Evolutionary conservation across 2,888 invertebrate genomes (phyloP).

Genomic region (Gortyna flavago): DNA sequence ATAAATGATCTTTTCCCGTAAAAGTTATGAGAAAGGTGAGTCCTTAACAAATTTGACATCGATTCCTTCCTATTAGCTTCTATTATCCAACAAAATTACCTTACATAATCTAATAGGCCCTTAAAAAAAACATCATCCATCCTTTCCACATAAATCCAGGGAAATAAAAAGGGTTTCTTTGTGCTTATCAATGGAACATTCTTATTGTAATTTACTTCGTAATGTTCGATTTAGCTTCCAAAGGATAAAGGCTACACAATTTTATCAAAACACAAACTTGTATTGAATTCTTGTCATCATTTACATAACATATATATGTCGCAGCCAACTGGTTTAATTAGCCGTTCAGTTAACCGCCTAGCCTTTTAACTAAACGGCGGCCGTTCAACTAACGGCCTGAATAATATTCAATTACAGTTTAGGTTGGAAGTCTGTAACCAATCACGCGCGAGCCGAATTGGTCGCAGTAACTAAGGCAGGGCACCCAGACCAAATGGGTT

Average conservation of each 20-base stretch:
- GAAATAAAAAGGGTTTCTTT: not conserved
- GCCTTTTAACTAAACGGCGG: too few relatives aligned
- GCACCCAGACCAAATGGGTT: too few relatives aligned
- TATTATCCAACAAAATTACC: not conserved
- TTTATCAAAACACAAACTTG: not conserved
- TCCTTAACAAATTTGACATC: not conserved
- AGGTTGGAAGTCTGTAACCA: too few relatives aligned
- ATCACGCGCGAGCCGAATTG: too few relatives aligned
- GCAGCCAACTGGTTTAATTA: too few relatives aligned
- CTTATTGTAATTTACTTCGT: not conserved
- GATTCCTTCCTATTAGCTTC: too few relatives aligned
- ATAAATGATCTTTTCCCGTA: not conserved
- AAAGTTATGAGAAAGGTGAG: not conserved
- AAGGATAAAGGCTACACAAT: not conserved
- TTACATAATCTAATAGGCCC: slow-evolving; percentile 22
- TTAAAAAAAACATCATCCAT: not conserved
- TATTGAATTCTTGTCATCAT: not conserved
- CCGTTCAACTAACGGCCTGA: too few relatives aligned
- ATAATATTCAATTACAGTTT: too few relatives aligned
- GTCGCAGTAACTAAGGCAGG: too few relatives aligned
- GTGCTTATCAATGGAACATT: not conserved
- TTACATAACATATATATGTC: not conserved
- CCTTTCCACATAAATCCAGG: not conserved
- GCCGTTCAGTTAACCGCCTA: too few relatives aligned
- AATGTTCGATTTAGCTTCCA: not conserved